Percentiles rank a stretch among this genome's conserved stretches.
These are phyloP conservation scores for Agonopterix subpropinquella DNA, from an alignment of 2,888 invertebrate genomes.

Conservation along the genomic window DNA sequence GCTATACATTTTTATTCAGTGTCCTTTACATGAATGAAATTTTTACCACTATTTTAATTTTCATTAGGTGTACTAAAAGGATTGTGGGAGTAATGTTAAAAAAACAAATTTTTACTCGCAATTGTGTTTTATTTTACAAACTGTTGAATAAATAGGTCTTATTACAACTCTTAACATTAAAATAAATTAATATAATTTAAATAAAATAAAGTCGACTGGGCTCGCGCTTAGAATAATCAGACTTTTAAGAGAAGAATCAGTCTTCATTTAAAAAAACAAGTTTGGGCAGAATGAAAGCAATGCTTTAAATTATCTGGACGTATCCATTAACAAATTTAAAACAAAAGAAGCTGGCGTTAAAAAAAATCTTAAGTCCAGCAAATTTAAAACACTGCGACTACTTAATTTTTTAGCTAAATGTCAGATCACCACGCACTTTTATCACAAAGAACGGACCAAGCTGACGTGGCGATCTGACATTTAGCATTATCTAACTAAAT, in stretches of 20 bases:
- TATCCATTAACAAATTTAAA: not conserved
- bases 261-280: slow-evolving; percentile 41
- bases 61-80: too few species aligned
- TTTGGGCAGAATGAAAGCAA: slow-evolving; percentile 27
- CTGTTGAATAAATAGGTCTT: slow-evolving; percentile 71
- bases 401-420: slow-evolving; percentile 53
- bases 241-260: slow-evolving; percentile 46
- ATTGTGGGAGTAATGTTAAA: not conserved
- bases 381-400: slow-evolving; percentile 54
- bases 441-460: slow-evolving; percentile 48
- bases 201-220: slow-evolving; percentile 67
- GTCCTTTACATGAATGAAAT: too few species aligned
- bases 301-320: slow-evolving; percentile 46
- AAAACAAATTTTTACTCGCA: slow-evolving; percentile 20
- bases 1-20: too few species aligned
- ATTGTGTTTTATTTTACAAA: slow-evolving; percentile 45
- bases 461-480: slow-evolving; percentile 66
- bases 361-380: slow-evolving; percentile 28
- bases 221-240: slow-evolving; percentile 54
- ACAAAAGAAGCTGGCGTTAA: not conserved
- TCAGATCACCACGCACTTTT: slow-evolving; percentile 57
- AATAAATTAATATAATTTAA: slow-evolving; percentile 50
- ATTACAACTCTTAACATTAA: slow-evolving; percentile 45
- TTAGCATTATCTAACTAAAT: slow-evolving; percentile 44
- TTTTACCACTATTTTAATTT: too few species aligned